Evolutionary conservation across 1,140 invertebrate species (phyloP).

Genomic region (Bathynomus jamesi): DNA sequence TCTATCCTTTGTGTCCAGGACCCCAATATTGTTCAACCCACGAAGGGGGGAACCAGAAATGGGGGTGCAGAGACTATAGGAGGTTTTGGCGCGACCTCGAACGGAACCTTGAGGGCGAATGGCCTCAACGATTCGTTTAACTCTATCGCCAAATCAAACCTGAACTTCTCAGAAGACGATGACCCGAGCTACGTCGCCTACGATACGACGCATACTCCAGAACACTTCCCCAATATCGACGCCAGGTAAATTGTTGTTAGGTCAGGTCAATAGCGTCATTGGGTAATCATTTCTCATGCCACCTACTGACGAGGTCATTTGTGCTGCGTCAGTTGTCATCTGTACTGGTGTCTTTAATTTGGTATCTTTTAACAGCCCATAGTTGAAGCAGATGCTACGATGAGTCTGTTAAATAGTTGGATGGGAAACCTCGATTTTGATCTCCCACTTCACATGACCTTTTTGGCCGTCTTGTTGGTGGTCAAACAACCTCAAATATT

Average conservation of each 20-base stretch:
- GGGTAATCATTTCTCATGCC: too few species aligned
- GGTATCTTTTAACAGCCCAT: too few species aligned
- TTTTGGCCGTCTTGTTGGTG: too few species aligned
- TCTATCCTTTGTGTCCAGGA: constrained; percentile 6
- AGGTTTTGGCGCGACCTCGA: neutral
- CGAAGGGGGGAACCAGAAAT: constrained; percentile 11
- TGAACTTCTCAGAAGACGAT: constrained; percentile 22
- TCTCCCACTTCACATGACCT: too few species aligned
- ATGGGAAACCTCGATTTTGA: too few species aligned
- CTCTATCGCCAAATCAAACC: constrained; percentile 24
- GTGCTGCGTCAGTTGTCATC: too few species aligned
- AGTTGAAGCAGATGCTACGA: too few species aligned
- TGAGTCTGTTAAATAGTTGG: too few species aligned
- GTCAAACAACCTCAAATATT: too few species aligned
- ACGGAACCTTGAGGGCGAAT: constrained; percentile 5
- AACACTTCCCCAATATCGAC: constrained; percentile 16
- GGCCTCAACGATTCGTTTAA: constrained; percentile 27
- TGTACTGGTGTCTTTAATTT: too few species aligned
- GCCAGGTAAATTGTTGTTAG: constrained; percentile 26
- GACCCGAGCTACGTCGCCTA: constrained; percentile 25
- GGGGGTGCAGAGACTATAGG: constrained; percentile 1
- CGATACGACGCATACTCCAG: constrained; percentile 14
- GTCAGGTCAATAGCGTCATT: too few species aligned
- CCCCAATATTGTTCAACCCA: constrained; percentile 15
- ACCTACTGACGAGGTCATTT: too few species aligned